Base-by-base conservation (phyloP, 2,888 invertebrate species). In the Drosophila subquinaria region DNA sequence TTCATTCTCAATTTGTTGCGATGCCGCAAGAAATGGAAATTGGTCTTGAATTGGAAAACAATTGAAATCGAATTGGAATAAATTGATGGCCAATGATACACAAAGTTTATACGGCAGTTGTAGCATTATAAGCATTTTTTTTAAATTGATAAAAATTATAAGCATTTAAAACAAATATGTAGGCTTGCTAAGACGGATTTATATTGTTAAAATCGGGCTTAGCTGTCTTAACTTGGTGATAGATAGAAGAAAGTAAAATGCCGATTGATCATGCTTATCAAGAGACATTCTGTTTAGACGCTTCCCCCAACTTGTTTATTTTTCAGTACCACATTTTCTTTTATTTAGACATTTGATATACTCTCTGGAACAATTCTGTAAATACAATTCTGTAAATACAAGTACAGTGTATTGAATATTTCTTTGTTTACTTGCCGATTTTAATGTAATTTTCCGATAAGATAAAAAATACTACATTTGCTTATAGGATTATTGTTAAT, bases 31-130 rank as follows among this genome's bases (percentile, higher is more conserved):
- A 20, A 35, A 0, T 45, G 55, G 59, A 62, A 67, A 43, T 33
- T 38, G 36, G 42, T 20, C 43, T 60, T 60, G 51, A 57, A 66
- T 63, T 64, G 74, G 27, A 57, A 69, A 69, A 53, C 67, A 85
- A 81, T 79, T 79, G 27, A 68, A 73, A 61, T 73, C 63, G 60
- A 76, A 82, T 81, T 76, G 71, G 52, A 85, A 66, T 71, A 71
- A 68, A 82, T 83, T 81, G 79, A 63, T 43, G 36, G 23, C 45
- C 47, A 47, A 27, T 33, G 45, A 68, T 38, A 42, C 13, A 15
- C 23, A 1, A 17, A 42, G 42, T 42, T 38, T 11, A 38, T 38
- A n/a, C 38, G n/a, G n/a, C n/a, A 38, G 23, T 23, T 23, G 4
- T 4, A 23, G 20, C 20, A 3, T 20, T 20, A 20, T 1, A 20